Percentiles rank a stretch among this genome's conserved stretches.
Evolutionary conservation across 2,797 vertebrate species (phyloP).

Genomic region (Hippoglossus hippoglossus): DNA sequence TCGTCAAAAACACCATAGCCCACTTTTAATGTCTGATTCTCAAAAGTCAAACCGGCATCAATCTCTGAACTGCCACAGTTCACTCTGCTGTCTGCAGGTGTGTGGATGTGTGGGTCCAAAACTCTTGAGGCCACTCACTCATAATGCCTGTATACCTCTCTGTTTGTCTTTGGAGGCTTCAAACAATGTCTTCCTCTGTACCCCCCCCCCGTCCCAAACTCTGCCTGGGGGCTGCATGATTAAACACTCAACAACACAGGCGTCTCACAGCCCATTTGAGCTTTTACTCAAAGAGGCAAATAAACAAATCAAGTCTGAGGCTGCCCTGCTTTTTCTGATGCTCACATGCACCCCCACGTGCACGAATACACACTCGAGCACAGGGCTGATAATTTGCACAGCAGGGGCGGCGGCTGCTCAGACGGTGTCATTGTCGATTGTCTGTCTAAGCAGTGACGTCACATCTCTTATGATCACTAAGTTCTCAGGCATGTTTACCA

Average conservation of each 20-base stretch:
- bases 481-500: slow-evolving; percentile 25
- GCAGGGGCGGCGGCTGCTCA: slow-evolving; percentile 13
- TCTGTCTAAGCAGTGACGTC: slow-evolving; percentile 35
- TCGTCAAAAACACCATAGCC: too few relatives aligned
- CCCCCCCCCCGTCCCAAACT: not conserved
- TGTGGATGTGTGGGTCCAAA: too few relatives aligned
- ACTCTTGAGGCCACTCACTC: too few relatives aligned
- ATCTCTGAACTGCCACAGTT: too few relatives aligned
- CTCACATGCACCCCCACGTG: slow-evolving; percentile 17
- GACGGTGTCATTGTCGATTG: slow-evolving; percentile 27
- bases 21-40: too few relatives aligned
- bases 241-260: slow-evolving; percentile 24
- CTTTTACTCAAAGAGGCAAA: slow-evolving; percentile 26
- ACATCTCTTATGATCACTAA: slow-evolving; percentile 42
- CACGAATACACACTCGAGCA: not conserved
- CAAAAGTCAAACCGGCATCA: too few relatives aligned
- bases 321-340: slow-evolving; percentile 1
- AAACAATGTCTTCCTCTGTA: too few relatives aligned
- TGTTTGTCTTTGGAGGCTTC: too few relatives aligned
- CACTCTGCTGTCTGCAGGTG: not conserved
- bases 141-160: too few relatives aligned
- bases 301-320: slow-evolving; percentile 39
- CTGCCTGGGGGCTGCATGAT: slow-evolving; percentile 17
- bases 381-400: slow-evolving; percentile 4
- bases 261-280: slow-evolving; percentile 49